phyloP scores from a whole-genome alignment of 2,797 vertebrate species.

The Neostethus bicornis region DNA sequence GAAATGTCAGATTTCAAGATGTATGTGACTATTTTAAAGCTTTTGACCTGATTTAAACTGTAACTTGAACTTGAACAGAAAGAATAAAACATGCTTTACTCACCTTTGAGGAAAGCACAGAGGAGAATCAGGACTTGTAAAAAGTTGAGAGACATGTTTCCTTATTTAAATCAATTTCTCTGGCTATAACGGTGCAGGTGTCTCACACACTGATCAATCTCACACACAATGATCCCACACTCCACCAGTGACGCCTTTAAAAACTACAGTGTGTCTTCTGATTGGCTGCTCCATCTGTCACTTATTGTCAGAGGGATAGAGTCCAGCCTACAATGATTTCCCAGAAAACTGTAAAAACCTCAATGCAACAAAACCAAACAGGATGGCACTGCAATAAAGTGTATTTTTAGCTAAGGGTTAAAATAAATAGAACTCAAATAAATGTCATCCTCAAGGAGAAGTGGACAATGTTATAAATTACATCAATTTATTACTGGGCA shows the following conservation, averaged over 20 bases:
- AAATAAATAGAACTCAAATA: background rate
- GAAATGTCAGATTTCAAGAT: background rate
- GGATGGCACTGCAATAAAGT: background rate
- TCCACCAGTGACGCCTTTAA: constrained; percentile 47
- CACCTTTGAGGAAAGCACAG: constrained; percentile 39
- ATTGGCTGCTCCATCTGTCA: constrained; percentile 57
- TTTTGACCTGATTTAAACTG: background rate
- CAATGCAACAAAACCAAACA: background rate
- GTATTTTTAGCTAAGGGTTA: constrained; percentile 18
- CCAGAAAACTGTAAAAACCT: constrained; percentile 10
- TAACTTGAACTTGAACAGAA: background rate
- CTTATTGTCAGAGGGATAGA: constrained; percentile 24
- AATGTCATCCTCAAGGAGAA: background rate
- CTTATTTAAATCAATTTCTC: background rate
- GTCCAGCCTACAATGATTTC: constrained; percentile 10
- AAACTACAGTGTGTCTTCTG: constrained; percentile 44
- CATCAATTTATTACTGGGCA: background rate
- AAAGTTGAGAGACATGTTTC: constrained; percentile 36
- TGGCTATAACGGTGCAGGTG: constrained; percentile 69
- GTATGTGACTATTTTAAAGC: constrained; percentile 1
- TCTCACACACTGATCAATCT: constrained; percentile 25
- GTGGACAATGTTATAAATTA: background rate
- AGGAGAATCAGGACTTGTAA: constrained; percentile 39
- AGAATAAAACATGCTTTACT: constrained; percentile 28
- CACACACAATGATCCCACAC: too few relatives aligned